Percentiles rank a stretch among this genome's conserved stretches.
Conservation (phyloP, 2,888 invertebrate species). For the Furcula furcula region DNA sequence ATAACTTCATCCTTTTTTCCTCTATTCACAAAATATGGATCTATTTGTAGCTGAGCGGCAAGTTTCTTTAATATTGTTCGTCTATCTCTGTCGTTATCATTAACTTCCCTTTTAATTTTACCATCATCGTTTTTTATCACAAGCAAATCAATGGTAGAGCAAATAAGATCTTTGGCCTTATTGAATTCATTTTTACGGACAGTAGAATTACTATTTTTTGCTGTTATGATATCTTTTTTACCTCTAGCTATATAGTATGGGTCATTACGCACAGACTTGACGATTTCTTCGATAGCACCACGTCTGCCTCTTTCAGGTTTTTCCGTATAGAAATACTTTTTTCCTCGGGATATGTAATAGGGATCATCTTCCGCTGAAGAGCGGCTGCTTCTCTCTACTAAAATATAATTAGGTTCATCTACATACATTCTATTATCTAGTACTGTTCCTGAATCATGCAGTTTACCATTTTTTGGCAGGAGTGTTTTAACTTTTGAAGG, state of each 20-base stretch:
- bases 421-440: slow-evolving; percentile 69
- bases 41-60: slow-evolving; percentile 65
- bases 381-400: slow-evolving; percentile 70
- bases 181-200: slow-evolving; percentile 31
- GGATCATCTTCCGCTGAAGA: slow-evolving; percentile 69
- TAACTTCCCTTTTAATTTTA: slow-evolving; percentile 55
- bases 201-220: slow-evolving; percentile 33
- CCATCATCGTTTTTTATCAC: slow-evolving; percentile 32
- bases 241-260: slow-evolving; percentile 79
- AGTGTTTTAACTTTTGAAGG: slow-evolving; percentile 23
- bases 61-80: slow-evolving; percentile 65
- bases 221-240: slow-evolving; percentile 54
- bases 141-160: slow-evolving; percentile 56
- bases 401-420: slow-evolving; percentile 78
- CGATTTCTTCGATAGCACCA: slow-evolving; percentile 67
- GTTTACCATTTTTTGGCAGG: slow-evolving; percentile 20
- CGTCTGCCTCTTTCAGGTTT: slow-evolving; percentile 59
- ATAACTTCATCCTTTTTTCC: slow-evolving; percentile 57
- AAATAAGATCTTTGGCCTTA: slow-evolving; percentile 62
- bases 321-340: slow-evolving; percentile 49
- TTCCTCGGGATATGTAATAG: slow-evolving; percentile 64
- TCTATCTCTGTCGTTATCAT: slow-evolving; percentile 61
- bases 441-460: slow-evolving; percentile 47
- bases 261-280: slow-evolving; percentile 71
- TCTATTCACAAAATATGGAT: slow-evolving; percentile 71